Conservation (phyloP, 2,797 vertebrate genomes). For the Pempheris klunzingeri region DNA sequence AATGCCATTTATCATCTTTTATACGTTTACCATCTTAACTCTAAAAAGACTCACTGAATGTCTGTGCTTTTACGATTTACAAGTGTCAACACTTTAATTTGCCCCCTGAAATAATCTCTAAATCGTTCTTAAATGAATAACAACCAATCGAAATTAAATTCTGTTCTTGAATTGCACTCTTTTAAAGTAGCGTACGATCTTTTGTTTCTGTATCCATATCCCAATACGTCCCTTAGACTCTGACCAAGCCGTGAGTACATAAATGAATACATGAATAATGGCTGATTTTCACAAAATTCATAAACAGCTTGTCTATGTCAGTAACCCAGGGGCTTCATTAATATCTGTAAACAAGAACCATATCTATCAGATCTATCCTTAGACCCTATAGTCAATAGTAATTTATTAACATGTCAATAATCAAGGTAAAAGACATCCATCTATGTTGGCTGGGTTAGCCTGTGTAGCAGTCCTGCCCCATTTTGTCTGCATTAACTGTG, state of each 20-base stretch:
- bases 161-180: constrained; percentile 8
- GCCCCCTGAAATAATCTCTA: constrained; percentile 9
- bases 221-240: constrained; percentile 2
- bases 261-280: constrained; percentile 46
- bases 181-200: constrained; percentile 6
- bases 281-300: constrained; percentile 32
- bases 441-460: constrained; percentile 28
- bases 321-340: constrained; percentile 48
- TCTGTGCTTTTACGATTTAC: constrained; percentile 19
- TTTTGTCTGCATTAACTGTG: constrained; percentile 35
- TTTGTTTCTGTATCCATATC: constrained; percentile 5
- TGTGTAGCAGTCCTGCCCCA: constrained; percentile 26
- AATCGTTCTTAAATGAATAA: constrained; percentile 11
- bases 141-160: constrained; percentile 19
- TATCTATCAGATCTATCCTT: constrained; percentile 32
- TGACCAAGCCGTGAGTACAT: constrained; percentile 12
- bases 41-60: constrained; percentile 11
- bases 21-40: not conserved
- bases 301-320: constrained; percentile 39
- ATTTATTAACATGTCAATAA: constrained; percentile 61
- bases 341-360: constrained; percentile 64
- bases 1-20: not conserved
- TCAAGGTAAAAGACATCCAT: constrained; percentile 35
- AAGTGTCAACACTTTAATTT: constrained; percentile 18
- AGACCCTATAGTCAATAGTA: constrained; percentile 58